These are phyloP conservation scores for Agonum fuliginosum DNA, from an alignment of 2,888 invertebrate species.

Conservation along the genomic window DNA sequence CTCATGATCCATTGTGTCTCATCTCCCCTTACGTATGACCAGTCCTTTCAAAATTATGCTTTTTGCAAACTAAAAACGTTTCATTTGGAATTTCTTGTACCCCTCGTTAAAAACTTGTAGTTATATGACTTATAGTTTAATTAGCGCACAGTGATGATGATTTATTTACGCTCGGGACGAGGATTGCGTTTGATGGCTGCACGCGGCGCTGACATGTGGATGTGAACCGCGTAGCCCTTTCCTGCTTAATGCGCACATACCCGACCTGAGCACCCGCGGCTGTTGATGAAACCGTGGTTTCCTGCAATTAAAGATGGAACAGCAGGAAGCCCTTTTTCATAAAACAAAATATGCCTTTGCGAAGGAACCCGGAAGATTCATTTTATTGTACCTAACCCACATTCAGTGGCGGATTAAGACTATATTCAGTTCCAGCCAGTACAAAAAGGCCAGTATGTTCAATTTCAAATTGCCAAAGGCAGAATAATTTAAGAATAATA, in stretches of 20 bases:
- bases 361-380: too few relatives aligned
- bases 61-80: too few relatives aligned
- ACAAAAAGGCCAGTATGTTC: too few relatives aligned
- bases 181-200: background rate
- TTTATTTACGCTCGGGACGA: background rate
- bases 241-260: background rate
- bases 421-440: too few relatives aligned
- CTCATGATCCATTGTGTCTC: too few relatives aligned
- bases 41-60: too few relatives aligned
- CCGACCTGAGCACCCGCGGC: background rate
- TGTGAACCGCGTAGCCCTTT: background rate
- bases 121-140: constrained; percentile 44
- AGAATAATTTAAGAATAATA: too few relatives aligned
- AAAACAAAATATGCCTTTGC: background rate
- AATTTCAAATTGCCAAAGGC: too few relatives aligned
- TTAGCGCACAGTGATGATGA: constrained; percentile 12
- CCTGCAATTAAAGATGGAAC: background rate
- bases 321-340: background rate
- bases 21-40: too few relatives aligned
- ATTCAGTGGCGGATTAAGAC: too few relatives aligned
- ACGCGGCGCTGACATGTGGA: background rate
- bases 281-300: background rate
- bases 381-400: too few relatives aligned
- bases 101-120: constrained; percentile 13
- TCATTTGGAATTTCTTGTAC: too few relatives aligned